A percentile compares a stretch with the other conserved stretches of the same genome.
Evolutionary conservation across 2,888 invertebrate species (phyloP).

Genomic region (Lepas anatifera): DNA sequence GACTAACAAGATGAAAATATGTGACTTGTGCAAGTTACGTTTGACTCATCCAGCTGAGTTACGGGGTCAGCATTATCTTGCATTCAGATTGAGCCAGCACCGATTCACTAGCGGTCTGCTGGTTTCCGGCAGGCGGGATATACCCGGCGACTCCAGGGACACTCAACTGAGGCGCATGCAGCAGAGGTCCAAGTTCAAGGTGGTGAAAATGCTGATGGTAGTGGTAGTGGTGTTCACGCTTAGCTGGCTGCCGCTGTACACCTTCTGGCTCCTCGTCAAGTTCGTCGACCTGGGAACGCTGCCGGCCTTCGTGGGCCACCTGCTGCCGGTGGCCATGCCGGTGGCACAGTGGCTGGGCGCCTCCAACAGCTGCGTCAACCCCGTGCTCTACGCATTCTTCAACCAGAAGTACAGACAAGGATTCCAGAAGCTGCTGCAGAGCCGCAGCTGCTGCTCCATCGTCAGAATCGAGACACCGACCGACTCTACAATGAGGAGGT

Average conservation of each 20-base stretch:
- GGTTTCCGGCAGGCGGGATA: slow-evolving; percentile 58
- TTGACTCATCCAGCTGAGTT: too few relatives aligned
- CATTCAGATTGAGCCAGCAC: too few relatives aligned
- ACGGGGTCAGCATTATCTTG: too few relatives aligned
- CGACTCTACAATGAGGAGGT: not conserved
- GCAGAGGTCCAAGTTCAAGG: slow-evolving; percentile 87
- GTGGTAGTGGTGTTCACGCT: slow-evolving; percentile 86
- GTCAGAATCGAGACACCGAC: not conserved
- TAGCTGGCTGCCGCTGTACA: slow-evolving; percentile 85
- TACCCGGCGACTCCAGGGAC: slow-evolving; percentile 81
- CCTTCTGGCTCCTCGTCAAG: slow-evolving; percentile 43
- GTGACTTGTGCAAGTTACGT: too few relatives aligned
- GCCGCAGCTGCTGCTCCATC: slow-evolving; percentile 57
- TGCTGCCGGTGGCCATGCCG: slow-evolving; percentile 63
- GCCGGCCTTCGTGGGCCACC: slow-evolving; percentile 35
- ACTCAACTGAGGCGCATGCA: slow-evolving; percentile 85
- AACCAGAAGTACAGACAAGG: slow-evolving; percentile 86
- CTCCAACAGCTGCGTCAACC: slow-evolving; percentile 91
- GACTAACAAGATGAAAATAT: too few relatives aligned
- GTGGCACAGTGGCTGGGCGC: slow-evolving; percentile 86
- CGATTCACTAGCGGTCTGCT: too few relatives aligned
- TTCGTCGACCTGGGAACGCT: not conserved
- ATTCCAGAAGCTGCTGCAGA: slow-evolving; percentile 75
- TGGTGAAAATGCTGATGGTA: slow-evolving; percentile 85
- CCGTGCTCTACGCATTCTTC: slow-evolving; percentile 86